Evolutionary conservation across 2,113 vertebrate species (phyloP).

Genomic region (Parus major): DNA sequence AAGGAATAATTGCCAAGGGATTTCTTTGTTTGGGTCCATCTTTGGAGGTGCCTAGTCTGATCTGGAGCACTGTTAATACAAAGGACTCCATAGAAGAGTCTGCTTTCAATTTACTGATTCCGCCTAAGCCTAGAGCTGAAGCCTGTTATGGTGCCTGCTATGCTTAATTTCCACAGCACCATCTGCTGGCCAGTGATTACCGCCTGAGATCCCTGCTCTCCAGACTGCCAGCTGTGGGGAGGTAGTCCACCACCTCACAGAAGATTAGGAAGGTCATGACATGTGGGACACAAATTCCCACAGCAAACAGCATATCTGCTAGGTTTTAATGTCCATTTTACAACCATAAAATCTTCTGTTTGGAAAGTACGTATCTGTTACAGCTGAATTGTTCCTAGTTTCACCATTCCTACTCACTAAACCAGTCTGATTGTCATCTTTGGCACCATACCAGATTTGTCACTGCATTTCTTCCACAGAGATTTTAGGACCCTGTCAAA

Average conservation of each 20-base stretch:
- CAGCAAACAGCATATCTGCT: background rate
- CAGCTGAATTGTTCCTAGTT: background rate
- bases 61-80: background rate
- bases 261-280: background rate
- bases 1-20: background rate
- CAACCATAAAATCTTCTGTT: background rate
- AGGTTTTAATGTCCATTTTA: background rate
- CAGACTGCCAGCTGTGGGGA: accelerated
- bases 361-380: background rate
- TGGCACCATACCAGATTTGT: background rate
- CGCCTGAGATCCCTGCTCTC: background rate
- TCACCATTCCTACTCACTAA: background rate
- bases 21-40: background rate
- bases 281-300: background rate
- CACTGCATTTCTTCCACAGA: background rate
- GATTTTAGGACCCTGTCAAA: background rate
- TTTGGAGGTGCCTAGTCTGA: background rate
- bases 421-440: background rate
- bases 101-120: accelerated
- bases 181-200: constrained; percentile 10
- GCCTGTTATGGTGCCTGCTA: background rate
- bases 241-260: background rate
- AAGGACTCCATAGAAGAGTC: background rate
- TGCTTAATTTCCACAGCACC: background rate
- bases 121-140: accelerated